These are phyloP conservation scores for Cerceris ruficornis DNA, from an alignment of 2,888 invertebrate genomes.

Conservation along the genomic window DNA sequence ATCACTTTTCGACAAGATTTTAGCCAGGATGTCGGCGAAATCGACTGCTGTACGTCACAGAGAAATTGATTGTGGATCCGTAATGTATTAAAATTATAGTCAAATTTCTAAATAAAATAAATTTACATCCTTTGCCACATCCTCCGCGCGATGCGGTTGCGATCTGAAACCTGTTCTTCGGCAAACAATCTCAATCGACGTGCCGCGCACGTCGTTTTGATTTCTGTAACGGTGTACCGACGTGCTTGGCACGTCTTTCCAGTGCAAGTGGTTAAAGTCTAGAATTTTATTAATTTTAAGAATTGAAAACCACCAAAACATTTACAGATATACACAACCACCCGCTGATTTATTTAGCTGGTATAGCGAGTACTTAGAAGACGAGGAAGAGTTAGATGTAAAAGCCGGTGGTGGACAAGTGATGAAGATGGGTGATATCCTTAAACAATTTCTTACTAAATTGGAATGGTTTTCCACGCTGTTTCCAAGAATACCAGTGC, in stretches of 20 bases:
- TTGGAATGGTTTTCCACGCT: constrained; percentile 99
- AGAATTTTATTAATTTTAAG: constrained; percentile 71
- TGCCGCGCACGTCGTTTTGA: no score
- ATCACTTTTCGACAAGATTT: no score
- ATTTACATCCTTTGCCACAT: no score
- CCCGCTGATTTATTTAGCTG: constrained; percentile 97
- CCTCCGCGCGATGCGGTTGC: no score
- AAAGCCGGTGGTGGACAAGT: constrained; percentile 98
- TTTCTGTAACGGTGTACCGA: neutral
- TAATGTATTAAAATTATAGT: no score
- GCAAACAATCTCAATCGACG: no score
- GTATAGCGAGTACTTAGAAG: constrained; percentile 98
- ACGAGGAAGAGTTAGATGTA: constrained; percentile 98
- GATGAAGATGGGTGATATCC: constrained; percentile 96
- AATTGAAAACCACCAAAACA: neutral
- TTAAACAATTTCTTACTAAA: constrained; percentile 95
- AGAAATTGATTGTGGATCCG: no score
- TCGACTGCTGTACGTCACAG: no score
- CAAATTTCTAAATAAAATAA: no score
- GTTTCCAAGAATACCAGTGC: constrained; percentile 99
- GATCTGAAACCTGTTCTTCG: no score
- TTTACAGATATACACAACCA: constrained; percentile 94
- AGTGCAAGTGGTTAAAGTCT: neutral
- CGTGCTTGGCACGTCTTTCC: neutral
- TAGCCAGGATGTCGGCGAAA: no score